Evolutionary conservation across 2,797 vertebrate genomes (phyloP).

Genomic region (Peromyscus nudipes): DNA sequence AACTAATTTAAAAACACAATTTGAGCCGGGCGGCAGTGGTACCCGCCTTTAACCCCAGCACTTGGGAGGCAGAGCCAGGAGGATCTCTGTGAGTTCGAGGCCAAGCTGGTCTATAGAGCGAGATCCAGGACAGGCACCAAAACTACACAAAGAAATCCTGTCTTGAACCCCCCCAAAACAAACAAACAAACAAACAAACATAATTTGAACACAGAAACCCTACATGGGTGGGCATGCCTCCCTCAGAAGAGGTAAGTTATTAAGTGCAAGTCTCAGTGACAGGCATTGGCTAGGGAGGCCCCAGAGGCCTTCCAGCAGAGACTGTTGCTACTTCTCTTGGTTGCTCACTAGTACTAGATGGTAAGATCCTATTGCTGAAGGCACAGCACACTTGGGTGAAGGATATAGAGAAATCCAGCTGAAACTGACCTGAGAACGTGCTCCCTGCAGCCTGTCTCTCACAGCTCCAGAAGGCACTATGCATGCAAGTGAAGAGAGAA

Average conservation of each 20-base stretch:
- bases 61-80: no score
- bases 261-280: not conserved
- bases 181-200: no score
- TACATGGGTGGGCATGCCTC: not conserved
- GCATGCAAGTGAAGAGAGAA: no score
- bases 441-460: not conserved
- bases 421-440: not conserved
- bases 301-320: not conserved
- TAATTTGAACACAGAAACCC: not conserved
- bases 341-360: not conserved
- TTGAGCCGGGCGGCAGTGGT: no score
- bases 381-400: not conserved
- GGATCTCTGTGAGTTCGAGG: no score
- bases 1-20: not conserved
- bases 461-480: not conserved
- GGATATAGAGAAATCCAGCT: not conserved
- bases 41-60: no score
- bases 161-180: no score
- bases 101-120: no score
- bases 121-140: no score
- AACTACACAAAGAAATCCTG: no score
- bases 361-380: not conserved
- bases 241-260: not conserved
- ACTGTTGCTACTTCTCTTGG: not conserved
- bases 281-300: not conserved